Evolutionary conservation across 2,113 vertebrate genomes (phyloP), one percentile per base, ranked within the genome.

Genomic region (Geococcyx californianus): DNA sequence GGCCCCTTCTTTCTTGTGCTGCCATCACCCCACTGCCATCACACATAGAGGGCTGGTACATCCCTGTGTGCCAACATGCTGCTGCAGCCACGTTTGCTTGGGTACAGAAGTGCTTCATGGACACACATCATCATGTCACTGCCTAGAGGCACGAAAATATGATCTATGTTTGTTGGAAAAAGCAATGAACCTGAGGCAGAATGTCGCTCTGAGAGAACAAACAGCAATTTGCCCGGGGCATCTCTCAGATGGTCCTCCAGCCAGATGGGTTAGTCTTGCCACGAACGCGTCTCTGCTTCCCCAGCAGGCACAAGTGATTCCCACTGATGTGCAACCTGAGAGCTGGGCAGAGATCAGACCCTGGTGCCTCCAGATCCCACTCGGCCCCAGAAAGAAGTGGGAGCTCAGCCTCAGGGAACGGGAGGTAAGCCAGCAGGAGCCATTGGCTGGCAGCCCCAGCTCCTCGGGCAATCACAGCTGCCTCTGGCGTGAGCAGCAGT

Each of bases 121-220:
- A 38, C 19, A 51, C 6, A 58, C 36, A 79, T 8, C 0, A 2
- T 33, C n/a, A 16, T 19, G 47, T 19, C 1, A 0, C 40, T 45
- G 42, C 45, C 63, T 67, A 75, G 20, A 89, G 58, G 26, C 58
- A 79, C 59, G 36, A 58, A 91, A 92, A 63, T 7, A 2, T 23
- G 33, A 47, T 29, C 77, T 79, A 45, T 83, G 33, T 67, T 51
- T 83, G 84, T 29, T 0, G 0, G 51, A n/a, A 80, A 58, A 54
- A 72, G 72, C 74, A 88, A 80, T 8, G 74, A 94, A 92, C 83
- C 79, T 10, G n/a, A 93, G 79, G 88, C 83, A 96, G 45, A 70
- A 76, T 51, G 47, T 54, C 55, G 62, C 69, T 70, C 78, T 54
- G 19, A 70, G 55, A 88, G 63, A 83, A 11, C n/a, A 75, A 70